phyloP scores from a whole-genome alignment of 2,797 vertebrate genomes.

The Melanotaenia trifasciata region DNA sequence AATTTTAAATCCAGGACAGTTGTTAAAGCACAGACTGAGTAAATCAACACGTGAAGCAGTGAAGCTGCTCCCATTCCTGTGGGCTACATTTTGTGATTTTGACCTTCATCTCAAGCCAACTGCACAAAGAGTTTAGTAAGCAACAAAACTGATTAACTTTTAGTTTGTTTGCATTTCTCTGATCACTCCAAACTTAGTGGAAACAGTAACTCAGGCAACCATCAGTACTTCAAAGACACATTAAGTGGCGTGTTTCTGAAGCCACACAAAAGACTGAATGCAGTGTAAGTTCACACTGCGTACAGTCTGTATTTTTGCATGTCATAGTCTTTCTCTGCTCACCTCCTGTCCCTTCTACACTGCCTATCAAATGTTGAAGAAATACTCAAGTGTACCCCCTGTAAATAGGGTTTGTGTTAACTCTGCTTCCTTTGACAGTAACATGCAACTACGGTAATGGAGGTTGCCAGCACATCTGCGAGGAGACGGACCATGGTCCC shows the following conservation, averaged over 20 bases:
- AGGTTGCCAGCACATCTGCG: constrained; percentile 97
- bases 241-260: constrained; percentile 1
- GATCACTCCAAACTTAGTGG: neutral
- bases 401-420: constrained; percentile 34
- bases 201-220: neutral
- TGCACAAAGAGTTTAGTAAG: constrained; percentile 9
- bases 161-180: neutral
- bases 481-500: constrained; percentile 95
- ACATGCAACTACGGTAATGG: constrained; percentile 99
- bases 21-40: constrained; percentile 21
- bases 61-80: neutral
- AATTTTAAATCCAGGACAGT: constrained; percentile 18
- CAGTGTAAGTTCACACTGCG: constrained; percentile 5
- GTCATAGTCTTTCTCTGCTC: neutral
- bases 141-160: constrained; percentile 1
- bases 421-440: constrained; percentile 82
- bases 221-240: constrained; percentile 13
- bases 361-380: constrained; percentile 19
- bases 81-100: constrained; percentile 5
- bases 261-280: constrained; percentile 2
- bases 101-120: constrained; percentile 12
- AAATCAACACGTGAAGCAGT: constrained; percentile 35
- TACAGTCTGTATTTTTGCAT: constrained; percentile 4
- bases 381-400: constrained; percentile 6
- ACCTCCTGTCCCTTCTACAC: constrained; percentile 21